Evolutionary conservation across 1,140 invertebrate genomes (phyloP).

Genomic region (Maniola jurtina): DNA sequence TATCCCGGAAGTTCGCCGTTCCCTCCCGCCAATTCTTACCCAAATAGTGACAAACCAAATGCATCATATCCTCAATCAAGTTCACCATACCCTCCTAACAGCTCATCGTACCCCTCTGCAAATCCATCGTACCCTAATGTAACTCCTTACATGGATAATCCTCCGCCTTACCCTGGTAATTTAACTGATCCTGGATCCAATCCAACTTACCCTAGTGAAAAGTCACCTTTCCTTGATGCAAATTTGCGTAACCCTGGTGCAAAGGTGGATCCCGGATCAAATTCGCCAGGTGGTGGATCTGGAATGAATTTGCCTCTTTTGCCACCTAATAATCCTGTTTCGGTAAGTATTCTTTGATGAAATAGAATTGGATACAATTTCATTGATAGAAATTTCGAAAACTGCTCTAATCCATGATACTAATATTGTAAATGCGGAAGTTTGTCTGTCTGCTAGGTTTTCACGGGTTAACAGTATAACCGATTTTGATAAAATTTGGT

Average conservation of each 20-base stretch:
- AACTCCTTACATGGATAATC: not conserved
- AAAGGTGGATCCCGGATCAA: slow-evolving; percentile 26
- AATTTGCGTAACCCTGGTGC: slow-evolving; percentile 30
- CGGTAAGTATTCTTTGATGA: slow-evolving; percentile 34
- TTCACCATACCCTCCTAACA: slow-evolving; percentile 15
- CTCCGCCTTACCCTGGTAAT: slow-evolving; percentile 20
- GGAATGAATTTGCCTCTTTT: not conserved
- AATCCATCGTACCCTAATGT: slow-evolving; percentile 3
- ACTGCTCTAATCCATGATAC: too few relatives aligned
- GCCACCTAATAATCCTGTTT: slow-evolving; percentile 29
- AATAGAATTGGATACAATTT: not conserved
- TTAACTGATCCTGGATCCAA: not conserved
- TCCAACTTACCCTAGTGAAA: not conserved
- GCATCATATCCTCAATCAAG: slow-evolving; percentile 23
- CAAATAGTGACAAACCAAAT: not conserved
- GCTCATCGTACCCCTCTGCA: slow-evolving; percentile 1
- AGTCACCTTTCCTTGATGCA: slow-evolving; percentile 30
- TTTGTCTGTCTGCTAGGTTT: too few relatives aligned
- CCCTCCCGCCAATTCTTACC: slow-evolving; percentile 10
- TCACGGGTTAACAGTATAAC: too few relatives aligned
- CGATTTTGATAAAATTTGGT: too few relatives aligned
- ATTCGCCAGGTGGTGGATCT: slow-evolving; percentile 31
- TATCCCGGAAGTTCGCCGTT: slow-evolving; percentile 16
- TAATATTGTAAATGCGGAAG: too few relatives aligned
- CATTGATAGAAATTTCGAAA: too few relatives aligned